These are phyloP conservation scores for Drosophila chauvacae DNA, from an alignment of 1,140 invertebrate species.

Conservation along the genomic window DNA sequence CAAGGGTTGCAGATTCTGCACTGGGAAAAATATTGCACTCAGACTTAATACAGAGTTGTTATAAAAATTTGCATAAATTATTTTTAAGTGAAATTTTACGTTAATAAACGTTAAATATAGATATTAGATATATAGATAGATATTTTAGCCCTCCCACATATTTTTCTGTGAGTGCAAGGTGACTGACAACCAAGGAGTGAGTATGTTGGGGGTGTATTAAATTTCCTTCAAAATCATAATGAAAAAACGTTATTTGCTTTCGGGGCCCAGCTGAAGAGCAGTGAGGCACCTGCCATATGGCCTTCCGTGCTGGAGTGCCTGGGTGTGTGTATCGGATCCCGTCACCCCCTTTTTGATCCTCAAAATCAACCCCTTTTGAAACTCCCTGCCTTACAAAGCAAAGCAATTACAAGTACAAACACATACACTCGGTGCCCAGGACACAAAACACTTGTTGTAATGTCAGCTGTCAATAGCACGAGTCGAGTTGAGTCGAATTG, in stretches of 20 bases:
- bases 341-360: conserved; percentile 9
- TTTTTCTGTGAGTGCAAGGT: conserved; percentile 13
- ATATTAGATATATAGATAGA: no score
- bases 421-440: conserved; percentile 8
- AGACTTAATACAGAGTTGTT: background rate
- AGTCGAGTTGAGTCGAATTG: conserved; percentile 33
- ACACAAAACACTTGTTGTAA: conserved; percentile 53
- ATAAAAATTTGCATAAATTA: background rate
- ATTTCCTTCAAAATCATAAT: conserved; percentile 48
- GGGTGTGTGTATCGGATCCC: conserved; percentile 7
- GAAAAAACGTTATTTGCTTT: conserved; percentile 46
- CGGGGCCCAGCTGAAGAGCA: conserved; percentile 19
- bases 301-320: conserved; percentile 34
- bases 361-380: conserved; percentile 12
- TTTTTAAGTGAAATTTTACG: no score
- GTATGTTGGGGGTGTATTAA: conserved; percentile 34
- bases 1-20: conserved; percentile 39
- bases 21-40: background rate
- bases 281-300: conserved; percentile 47
- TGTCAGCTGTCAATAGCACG: conserved; percentile 53
- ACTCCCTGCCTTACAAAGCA: conserved; percentile 20
- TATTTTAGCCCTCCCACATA: background rate
- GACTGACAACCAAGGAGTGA: conserved; percentile 3
- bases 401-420: conserved; percentile 52
- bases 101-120: no score